Evolutionary conservation across 2,797 vertebrate genomes (phyloP).

Genomic region (Periophthalmus magnuspinnatus): DNA sequence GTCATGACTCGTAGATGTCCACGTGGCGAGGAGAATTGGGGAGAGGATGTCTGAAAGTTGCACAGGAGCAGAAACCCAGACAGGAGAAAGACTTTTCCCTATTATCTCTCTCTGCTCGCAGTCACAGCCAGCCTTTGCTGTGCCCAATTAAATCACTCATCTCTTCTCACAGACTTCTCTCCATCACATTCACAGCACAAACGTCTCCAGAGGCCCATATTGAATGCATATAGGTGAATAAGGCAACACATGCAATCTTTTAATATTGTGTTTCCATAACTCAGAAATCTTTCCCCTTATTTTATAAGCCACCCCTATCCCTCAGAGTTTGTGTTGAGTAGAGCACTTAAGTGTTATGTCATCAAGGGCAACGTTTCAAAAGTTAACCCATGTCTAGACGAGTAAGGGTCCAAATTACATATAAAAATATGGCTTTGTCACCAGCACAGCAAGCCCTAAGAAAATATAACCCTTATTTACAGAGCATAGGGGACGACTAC

Average conservation of each 20-base stretch:
- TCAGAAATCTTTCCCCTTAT: slow-evolving; percentile 36
- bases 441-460: slow-evolving; percentile 46
- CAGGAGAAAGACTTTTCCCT: slow-evolving; percentile 56
- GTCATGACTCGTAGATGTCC: slow-evolving; percentile 76
- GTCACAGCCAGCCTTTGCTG: slow-evolving; percentile 64
- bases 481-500: slow-evolving; percentile 39
- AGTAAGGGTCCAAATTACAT: slow-evolving; percentile 63
- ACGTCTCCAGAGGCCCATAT: slow-evolving; percentile 52
- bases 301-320: slow-evolving; percentile 53
- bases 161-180: slow-evolving; percentile 63
- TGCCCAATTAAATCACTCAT: slow-evolving; percentile 75
- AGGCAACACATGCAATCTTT: slow-evolving; percentile 57
- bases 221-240: slow-evolving; percentile 39
- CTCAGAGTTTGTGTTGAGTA: slow-evolving; percentile 52
- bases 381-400: slow-evolving; percentile 68
- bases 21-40: slow-evolving; percentile 67
- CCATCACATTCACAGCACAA: slow-evolving; percentile 36
- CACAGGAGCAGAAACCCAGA: slow-evolving; percentile 24
- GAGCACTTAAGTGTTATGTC: slow-evolving; percentile 59
- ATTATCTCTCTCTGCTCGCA: slow-evolving; percentile 73
- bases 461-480: slow-evolving; percentile 50
- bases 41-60: slow-evolving; percentile 51
- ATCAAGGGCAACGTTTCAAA: slow-evolving; percentile 64
- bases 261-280: slow-evolving; percentile 50
- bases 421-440: slow-evolving; percentile 60